phyloP scores from a whole-genome alignment of 1,140 invertebrate species.

The Paraescarpia echinospica region DNA sequence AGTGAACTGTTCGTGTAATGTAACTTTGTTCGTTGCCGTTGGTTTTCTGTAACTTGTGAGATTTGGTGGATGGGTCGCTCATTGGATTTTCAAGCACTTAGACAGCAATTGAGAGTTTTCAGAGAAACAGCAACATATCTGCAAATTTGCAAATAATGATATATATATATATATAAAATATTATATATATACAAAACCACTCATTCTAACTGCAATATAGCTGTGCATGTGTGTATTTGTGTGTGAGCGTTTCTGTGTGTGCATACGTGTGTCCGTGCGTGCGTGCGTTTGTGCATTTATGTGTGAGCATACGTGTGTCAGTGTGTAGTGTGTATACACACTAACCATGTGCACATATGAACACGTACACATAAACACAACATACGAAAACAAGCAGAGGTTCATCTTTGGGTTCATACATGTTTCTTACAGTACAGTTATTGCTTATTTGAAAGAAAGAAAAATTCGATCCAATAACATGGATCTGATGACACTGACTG shows the following conservation, averaged over 20 bases:
- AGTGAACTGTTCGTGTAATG: not conserved
- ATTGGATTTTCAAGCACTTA: not conserved
- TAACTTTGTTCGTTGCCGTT: not conserved
- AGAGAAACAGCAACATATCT: not conserved
- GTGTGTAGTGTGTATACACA: not conserved
- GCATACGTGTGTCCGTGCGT: not conserved
- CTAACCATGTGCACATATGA: not conserved
- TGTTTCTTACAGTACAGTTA: not conserved
- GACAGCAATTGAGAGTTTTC: not conserved
- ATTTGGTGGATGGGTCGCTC: not conserved
- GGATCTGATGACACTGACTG: not conserved
- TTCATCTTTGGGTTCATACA: no score
- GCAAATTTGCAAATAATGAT: not conserved
- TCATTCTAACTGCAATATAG: no score
- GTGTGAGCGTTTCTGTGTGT: no score
- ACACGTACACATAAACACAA: not conserved
- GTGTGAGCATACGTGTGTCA: no score
- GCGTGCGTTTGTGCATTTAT: not conserved
- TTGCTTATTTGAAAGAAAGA: not conserved
- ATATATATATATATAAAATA: no score
- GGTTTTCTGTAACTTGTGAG: not conserved
- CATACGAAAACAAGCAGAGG: no score
- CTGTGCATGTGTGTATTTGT: no score
- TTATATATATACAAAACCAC: no score
- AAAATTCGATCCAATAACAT: not conserved